Evolutionary conservation across 2,113 vertebrate species (phyloP).

Genomic region (Eublepharis macularius): DNA sequence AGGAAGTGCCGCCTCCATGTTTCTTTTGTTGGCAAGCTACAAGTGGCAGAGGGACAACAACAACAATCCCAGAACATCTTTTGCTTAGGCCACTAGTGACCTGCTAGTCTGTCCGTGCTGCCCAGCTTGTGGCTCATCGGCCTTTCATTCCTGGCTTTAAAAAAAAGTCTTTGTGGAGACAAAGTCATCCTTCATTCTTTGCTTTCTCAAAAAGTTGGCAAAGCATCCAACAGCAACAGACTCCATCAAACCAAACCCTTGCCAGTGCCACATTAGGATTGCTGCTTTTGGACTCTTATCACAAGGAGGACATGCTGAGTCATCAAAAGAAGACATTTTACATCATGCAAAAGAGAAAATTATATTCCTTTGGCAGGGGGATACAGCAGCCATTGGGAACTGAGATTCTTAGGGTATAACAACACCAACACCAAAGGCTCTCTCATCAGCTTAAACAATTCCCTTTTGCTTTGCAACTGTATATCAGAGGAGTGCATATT

Average conservation of each 20-base stretch:
- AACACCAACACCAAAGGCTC: no score
- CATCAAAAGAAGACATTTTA: constrained; percentile 13
- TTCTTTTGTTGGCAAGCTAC: neutral
- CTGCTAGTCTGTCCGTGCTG: neutral
- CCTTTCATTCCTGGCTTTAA: constrained; percentile 11
- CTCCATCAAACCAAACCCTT: constrained; percentile 11
- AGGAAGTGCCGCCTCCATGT: no score
- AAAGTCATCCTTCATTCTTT: constrained; percentile 1
- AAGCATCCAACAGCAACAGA: neutral
- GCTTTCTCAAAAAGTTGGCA: constrained; percentile 7
- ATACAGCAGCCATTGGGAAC: constrained; percentile 1
- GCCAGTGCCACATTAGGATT: fast-evolving
- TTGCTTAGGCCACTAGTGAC: neutral
- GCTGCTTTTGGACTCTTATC: constrained; percentile 8
- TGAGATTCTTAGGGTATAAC: neutral
- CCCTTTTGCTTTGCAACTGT: no score
- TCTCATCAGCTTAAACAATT: no score
- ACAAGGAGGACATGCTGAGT: neutral
- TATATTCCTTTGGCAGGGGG: neutral
- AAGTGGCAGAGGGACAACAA: neutral
- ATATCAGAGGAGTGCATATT: neutral
- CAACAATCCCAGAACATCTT: neutral
- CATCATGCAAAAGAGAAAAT: neutral
- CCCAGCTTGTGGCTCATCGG: constrained; percentile 27
- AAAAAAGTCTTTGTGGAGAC: neutral